Evolutionary conservation across 2,888 invertebrate species (phyloP), one percentile per base, ranked within the genome.

Genomic region (Lasioglossum vierecki): DNA sequence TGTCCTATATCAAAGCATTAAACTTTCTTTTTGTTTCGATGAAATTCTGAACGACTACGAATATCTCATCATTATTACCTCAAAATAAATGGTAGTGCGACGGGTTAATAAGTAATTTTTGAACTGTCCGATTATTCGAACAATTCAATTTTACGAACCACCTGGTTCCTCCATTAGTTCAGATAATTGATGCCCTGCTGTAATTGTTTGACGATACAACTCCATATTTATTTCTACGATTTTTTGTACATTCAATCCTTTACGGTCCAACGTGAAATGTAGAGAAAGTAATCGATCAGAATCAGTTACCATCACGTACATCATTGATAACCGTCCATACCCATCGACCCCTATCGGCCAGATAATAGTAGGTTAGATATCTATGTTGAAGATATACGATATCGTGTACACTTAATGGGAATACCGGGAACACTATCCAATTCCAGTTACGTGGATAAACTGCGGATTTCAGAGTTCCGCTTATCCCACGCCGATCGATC

Each of bases 371-470:
- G 72, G 74, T 75, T 83, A 79, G 78, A 68, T 68, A 83, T 84
- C 82, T 73, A 81, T 88, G 77, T 82, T 82, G 86, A 88, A 88
- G 87, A 88, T 87, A 83, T 86, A 85, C 82, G 86, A 86, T 86
- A 91, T 82, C 84, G 86, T 80, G 87, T 77, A 73, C 84, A 82
- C 82, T 84, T 90, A 90, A 90, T 88, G 82, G 86, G 81, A 83
- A 80, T 83, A 83, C 83, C 77, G 78, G 84, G 85, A 71, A 88
- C 87, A 87, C 86, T 84, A 90, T 89, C 89, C 89, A 89, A 90
- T 91, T 89, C 82, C 87, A 88, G 87, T 91, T 91, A 90, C 86
- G 82, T 77, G 82, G 85, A 88, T 91, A 90, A 90, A 89, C 85
- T 84, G 77, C 77, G 80, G 76, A 78, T 79, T 81, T 80, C 75